Evolutionary conservation across 2,888 invertebrate species (phyloP), one percentile per base, ranked within the genome.

Genomic region (Lithodes maja): DNA sequence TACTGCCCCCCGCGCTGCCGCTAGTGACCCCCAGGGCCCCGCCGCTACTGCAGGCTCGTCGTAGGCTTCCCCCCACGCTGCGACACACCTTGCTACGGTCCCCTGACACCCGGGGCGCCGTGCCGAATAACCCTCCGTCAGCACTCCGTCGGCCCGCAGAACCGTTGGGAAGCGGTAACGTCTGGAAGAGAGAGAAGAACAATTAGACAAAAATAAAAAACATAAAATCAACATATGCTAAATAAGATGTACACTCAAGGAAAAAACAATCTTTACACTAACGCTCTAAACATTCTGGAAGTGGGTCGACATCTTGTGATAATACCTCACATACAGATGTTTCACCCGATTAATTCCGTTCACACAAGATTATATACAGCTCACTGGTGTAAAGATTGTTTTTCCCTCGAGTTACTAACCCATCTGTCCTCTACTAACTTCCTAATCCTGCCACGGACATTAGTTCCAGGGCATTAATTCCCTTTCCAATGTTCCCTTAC

Each of bases 131-230:
- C 33, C 81, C 87, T n/a, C 83, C 84, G 87, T 88, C 87, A 2
- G 87, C 53, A 50, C 68, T 84, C 71, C 84, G 17, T 54, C 80
- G 71, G 79, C 54, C 55, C 17, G 74, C 87, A 3, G 87, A 83
- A n/a, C 87, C 87, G 80, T 88, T 88, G 69, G 87, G 87, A n/a
- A 88, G 83, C 49, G 87, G 87, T 50, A 88, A 84, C 78, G 87
- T 88, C 83, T 84, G 79, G 3, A 53, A 52, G 52, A 15, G 52
- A 53, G 17, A 71, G n/a, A 71, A 9, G 71, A n/a, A n/a, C n/a
- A n/a, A 61, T 5, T 9, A 61, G 68, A 61, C 68, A 9, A 12
- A 61, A 12, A 12, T 9, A 5, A 61, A 61, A 1, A 12, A 75
- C 33, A 71, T 9, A 5, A 5, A 75, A 52, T 15, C n/a, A n/a